Evolutionary conservation across 2,888 invertebrate genomes (phyloP).

Genomic region (Cynaeus angustus): DNA sequence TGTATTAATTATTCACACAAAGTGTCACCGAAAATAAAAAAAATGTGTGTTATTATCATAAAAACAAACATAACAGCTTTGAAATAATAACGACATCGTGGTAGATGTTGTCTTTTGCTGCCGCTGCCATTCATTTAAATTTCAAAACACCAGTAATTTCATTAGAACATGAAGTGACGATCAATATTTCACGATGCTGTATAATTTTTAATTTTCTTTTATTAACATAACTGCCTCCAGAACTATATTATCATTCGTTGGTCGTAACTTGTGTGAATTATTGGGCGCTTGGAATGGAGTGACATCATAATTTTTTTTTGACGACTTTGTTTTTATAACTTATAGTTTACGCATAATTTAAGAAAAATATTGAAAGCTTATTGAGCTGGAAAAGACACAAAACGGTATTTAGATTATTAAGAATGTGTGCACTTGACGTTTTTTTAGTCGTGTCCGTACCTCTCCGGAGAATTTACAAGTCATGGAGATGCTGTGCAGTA

Average conservation of each 20-base stretch:
- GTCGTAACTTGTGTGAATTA: conserved; percentile 25
- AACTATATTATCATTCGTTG: conserved; percentile 18
- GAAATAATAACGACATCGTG: conserved; percentile 6
- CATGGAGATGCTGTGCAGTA: conserved; percentile 44
- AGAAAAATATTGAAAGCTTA: too few species aligned
- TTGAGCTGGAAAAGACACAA: too few species aligned
- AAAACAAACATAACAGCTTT: conserved; percentile 14
- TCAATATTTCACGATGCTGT: conserved; percentile 25
- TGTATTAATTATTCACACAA: too few species aligned
- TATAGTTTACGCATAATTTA: too few species aligned
- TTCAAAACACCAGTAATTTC: conserved; percentile 23
- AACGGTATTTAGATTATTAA: too few species aligned
- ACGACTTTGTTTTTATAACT: too few species aligned
- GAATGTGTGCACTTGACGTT: too few species aligned
- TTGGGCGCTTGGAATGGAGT: conserved; percentile 3
- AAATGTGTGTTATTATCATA: neutral
- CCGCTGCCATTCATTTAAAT: conserved; percentile 31
- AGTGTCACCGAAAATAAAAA: too few species aligned
- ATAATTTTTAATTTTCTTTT: conserved; percentile 36
- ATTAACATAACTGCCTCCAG: conserved; percentile 35
- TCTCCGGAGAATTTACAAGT: conserved; percentile 44
- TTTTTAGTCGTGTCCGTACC: conserved; percentile 19
- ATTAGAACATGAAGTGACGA: conserved; percentile 27
- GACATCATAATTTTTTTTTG: neutral
- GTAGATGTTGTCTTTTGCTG: conserved; percentile 1